Evolutionary conservation across 2,797 vertebrate species (phyloP), one percentile per base, ranked within the genome.

Genomic region (Sphenopsis melanotis): DNA sequence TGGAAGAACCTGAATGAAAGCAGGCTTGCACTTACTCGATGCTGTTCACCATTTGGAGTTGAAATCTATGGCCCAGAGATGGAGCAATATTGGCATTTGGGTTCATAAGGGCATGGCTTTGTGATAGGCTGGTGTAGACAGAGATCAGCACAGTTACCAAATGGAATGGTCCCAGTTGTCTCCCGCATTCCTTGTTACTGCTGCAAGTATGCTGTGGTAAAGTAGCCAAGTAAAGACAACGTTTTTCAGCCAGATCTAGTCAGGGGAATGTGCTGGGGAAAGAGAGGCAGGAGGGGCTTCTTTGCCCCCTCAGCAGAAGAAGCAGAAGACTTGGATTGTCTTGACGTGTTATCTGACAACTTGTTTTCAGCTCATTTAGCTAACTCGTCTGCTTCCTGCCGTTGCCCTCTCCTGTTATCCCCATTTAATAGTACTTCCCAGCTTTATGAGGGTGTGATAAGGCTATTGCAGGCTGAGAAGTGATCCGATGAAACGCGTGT

Each of bases 361-460:
- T 89, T 76, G 55, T 82, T 95, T 87, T 84, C 87, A 63, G 59
- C 49, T 89, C 75, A 57, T 78, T 78, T 81, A 81, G 77, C n/a
- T 78, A 82, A 55, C 42, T 94, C 1, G 0, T 64, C 66, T 84
- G 65, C 50, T 44, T 61, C 46, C 72, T 46, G 42, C 24, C 32
- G 59, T 76, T 82, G 70, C 55, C 36, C 50, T 90, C 59, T 57
- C 50, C 77, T 32, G 50, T 86, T 89, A 69, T 72, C 39, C 86
- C 49, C 27, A 12, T 82, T 96, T 90, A 89, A 65, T 87, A 79
- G 55, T 52, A 56, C 85, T 90, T 92, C 66, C 89, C 90, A 94
- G 76, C 75, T 83, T 87, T 60, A 57, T 5, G 5, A 71, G 72
- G 76, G 81, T 75, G 57, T 60, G 89, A 90, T 68, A 83, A 81